Conservation (phyloP, 2,797 vertebrate species). For the Sandelia bainsii region DNA sequence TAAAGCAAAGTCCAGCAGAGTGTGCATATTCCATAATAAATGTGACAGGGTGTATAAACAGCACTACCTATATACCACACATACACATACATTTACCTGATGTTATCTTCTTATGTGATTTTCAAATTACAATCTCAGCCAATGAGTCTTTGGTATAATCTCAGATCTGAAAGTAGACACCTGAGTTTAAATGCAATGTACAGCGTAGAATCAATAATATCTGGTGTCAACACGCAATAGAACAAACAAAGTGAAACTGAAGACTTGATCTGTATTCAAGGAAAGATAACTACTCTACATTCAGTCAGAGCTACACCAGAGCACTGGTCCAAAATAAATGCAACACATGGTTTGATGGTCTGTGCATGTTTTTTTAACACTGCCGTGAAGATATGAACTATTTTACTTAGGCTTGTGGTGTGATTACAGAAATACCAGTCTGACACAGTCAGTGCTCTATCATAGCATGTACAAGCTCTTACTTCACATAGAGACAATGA, state of each 20-base stretch:
- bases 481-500: background rate
- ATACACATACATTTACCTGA: background rate
- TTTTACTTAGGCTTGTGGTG: background rate
- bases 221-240: background rate
- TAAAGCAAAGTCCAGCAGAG: too few relatives aligned
- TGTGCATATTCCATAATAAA: too few relatives aligned
- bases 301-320: background rate
- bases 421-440: background rate
- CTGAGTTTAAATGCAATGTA: background rate
- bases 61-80: too few relatives aligned
- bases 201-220: background rate
- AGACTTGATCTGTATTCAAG: background rate
- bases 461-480: background rate
- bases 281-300: background rate
- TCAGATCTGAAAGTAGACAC: background rate
- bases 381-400: background rate
- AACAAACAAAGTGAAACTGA: background rate
- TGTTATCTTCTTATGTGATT: background rate
- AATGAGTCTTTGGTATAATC: background rate
- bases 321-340: background rate
- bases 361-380: background rate
- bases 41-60: too few relatives aligned
- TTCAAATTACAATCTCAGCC: background rate
- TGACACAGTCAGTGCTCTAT: background rate
- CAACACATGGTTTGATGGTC: background rate